Percentiles rank a stretch among this genome's conserved stretches.
Evolutionary conservation across 2,888 invertebrate species (phyloP).

Genomic region (Siphonodentalium dalli): DNA sequence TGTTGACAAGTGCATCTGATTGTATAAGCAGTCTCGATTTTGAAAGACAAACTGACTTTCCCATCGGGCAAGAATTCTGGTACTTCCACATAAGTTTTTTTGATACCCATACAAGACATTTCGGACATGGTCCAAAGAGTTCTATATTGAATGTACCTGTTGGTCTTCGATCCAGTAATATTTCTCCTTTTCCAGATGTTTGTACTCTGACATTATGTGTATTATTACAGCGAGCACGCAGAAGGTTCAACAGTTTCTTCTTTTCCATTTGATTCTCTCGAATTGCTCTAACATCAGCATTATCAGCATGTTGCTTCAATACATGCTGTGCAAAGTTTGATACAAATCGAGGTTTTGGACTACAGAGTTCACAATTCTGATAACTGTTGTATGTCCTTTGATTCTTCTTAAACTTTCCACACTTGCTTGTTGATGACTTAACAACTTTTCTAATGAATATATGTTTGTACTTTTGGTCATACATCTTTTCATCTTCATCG

Average conservation of each 20-base stretch:
- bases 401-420: too few relatives aligned
- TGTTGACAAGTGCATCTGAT: too few relatives aligned
- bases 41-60: too few relatives aligned
- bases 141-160: not conserved
- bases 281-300: conserved; percentile 6
- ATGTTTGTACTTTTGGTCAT: too few relatives aligned
- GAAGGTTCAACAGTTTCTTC: not conserved
- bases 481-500: too few relatives aligned
- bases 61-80: too few relatives aligned
- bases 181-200: conserved; percentile 5
- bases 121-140: conserved; percentile 19
- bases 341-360: conserved; percentile 1
- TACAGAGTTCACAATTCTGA: too few relatives aligned
- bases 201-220: conserved; percentile 5
- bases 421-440: too few relatives aligned
- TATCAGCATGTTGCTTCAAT: not conserved
- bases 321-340: conserved; percentile 22
- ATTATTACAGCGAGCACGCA: conserved; percentile 12
- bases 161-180: conserved; percentile 15
- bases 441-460: too few relatives aligned
- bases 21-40: too few relatives aligned
- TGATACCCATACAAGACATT: conserved; percentile 17
- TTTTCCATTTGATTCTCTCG: not conserved
- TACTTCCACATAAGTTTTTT: conserved; percentile 17
- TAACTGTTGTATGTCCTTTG: too few relatives aligned